These are phyloP conservation scores for Ruditapes philippinarum DNA, from an alignment of 1,140 invertebrate genomes.

Conservation along the genomic window DNA sequence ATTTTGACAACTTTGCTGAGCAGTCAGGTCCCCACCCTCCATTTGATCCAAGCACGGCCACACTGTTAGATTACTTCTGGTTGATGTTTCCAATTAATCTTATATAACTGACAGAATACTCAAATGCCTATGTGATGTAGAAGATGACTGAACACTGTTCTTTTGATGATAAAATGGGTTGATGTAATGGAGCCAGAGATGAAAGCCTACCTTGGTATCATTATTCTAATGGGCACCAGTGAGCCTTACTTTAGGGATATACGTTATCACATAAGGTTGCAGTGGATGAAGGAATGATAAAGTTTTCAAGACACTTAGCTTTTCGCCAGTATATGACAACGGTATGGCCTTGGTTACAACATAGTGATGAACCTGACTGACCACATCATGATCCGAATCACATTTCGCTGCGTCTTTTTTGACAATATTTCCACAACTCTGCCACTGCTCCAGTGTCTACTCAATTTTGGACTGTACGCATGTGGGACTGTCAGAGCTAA, in stretches of 20 bases:
- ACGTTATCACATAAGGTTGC: not conserved
- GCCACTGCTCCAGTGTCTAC: not conserved
- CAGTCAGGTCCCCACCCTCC: constrained; percentile 1
- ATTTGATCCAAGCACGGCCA: not conserved
- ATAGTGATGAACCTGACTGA: not conserved
- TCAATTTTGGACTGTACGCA: too few species aligned
- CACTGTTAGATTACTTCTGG: constrained; percentile 34
- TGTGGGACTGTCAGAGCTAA: constrained; percentile 8
- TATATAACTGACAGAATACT: not conserved
- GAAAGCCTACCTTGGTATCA: not conserved
- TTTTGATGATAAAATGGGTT: not conserved
- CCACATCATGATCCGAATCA: not conserved
- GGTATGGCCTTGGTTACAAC: constrained; percentile 11
- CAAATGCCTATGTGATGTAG: constrained; percentile 55
- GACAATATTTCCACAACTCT: constrained; percentile 1
- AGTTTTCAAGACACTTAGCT: constrained; percentile 84
- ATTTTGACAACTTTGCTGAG: constrained; percentile 8
- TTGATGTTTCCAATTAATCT: constrained; percentile 3
- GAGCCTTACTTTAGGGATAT: not conserved
- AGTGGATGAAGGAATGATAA: constrained; percentile 86
- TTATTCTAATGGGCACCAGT: constrained; percentile 22
- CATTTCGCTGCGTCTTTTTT: not conserved
- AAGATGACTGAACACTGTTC: not conserved
- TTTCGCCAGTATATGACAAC: constrained; percentile 85
- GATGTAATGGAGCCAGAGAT: not conserved